Conservation (phyloP, 2,113 vertebrate genomes). For the Perca fluviatilis region DNA sequence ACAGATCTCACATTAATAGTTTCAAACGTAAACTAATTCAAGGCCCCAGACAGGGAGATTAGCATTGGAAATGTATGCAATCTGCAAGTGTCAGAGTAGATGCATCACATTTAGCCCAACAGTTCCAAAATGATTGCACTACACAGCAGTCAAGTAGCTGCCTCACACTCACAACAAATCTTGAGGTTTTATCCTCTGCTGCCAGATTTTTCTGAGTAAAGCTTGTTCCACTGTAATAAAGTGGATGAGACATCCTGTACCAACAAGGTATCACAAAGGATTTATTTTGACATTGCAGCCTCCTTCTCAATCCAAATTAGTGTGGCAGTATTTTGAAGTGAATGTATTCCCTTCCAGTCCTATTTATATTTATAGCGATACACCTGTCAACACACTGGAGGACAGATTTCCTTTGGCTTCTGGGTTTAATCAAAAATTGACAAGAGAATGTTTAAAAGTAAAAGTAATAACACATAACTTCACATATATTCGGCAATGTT, state of each 20-base stretch:
- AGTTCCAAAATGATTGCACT: constrained; percentile 31
- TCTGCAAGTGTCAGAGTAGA: constrained; percentile 53
- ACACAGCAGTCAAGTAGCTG: constrained; percentile 31
- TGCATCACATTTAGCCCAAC: constrained; percentile 49
- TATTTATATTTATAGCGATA: constrained; percentile 15
- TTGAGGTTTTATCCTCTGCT: constrained; percentile 16
- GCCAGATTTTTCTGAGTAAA: background rate
- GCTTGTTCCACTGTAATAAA: constrained; percentile 8
- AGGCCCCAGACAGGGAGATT: constrained; percentile 15
- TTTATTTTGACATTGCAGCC: constrained; percentile 44
- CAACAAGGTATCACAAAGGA: constrained; percentile 33
- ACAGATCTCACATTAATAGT: constrained; percentile 15
- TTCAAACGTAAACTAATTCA: constrained; percentile 5
- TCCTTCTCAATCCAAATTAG: constrained; percentile 38
- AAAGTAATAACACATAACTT: background rate
- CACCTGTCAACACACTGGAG: constrained; percentile 28
- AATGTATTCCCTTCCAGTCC: background rate
- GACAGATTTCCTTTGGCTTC: constrained; percentile 16
- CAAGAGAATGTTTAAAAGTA: background rate
- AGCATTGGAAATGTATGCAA: constrained; percentile 46
- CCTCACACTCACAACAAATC: background rate
- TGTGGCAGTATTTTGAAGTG: constrained; percentile 21
- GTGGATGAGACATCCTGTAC: constrained; percentile 16
- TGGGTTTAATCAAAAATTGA: constrained; percentile 14
- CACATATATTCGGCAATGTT: constrained; percentile 27